Conservation (phyloP, 1,140 invertebrate genomes). For the Heliconius himera region DNA sequence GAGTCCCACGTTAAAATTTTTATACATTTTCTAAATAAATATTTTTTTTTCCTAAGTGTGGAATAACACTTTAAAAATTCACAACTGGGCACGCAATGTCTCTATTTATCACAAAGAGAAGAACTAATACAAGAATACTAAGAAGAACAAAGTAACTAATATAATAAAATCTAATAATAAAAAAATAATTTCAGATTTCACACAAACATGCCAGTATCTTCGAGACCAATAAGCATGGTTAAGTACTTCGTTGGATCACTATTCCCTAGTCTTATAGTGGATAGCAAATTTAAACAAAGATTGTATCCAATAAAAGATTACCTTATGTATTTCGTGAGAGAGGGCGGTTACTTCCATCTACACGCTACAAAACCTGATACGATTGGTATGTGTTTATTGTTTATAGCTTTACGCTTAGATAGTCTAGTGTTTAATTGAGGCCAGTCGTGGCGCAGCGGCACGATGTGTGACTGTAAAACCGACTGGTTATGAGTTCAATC, state of each 20-base stretch:
- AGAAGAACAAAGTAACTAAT: background rate
- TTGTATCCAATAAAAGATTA: constrained; percentile 84
- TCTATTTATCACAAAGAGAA: no score
- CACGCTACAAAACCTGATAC: constrained; percentile 97
- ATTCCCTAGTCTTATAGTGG: constrained; percentile 75
- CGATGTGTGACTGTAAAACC: no score
- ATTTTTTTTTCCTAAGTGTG: no score
- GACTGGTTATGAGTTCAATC: no score
- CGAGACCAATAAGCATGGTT: constrained; percentile 63
- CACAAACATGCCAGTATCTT: constrained; percentile 84
- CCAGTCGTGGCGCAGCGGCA: no score
- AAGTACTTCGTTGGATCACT: constrained; percentile 82
- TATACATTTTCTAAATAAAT: no score
- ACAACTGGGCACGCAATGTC: no score
- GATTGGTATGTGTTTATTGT: constrained; percentile 83
- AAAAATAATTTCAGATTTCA: constrained; percentile 78
- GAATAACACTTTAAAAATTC: no score
- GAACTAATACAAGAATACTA: no score
- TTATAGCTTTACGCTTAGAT: background rate
- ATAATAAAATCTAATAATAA: background rate
- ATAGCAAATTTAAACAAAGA: constrained; percentile 80
- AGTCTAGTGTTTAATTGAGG: no score
- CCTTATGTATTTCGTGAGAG: constrained; percentile 82
- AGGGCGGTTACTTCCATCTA: constrained; percentile 92
- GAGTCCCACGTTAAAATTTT: no score